Conservation (phyloP, 2,113 vertebrate genomes). For the Platichthys flesus region DNA sequence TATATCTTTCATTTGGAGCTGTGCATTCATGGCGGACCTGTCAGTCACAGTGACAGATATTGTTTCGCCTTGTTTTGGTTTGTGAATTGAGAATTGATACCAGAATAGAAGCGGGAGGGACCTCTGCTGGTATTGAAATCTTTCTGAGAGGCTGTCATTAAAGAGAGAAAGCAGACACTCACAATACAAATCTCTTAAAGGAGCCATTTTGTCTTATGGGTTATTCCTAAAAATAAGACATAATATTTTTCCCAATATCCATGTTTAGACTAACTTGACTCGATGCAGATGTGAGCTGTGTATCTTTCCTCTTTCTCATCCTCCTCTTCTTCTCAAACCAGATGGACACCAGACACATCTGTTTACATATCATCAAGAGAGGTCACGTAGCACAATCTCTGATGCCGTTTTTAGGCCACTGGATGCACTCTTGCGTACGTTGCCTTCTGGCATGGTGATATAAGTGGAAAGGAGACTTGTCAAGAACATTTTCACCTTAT, state of each 20-base stretch:
- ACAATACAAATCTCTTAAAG: conserved; percentile 16
- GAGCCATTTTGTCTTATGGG: not conserved
- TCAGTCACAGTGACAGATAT: conserved; percentile 75
- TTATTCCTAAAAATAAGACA: conserved; percentile 1
- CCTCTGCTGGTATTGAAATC: conserved; percentile 48
- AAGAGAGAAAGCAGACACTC: conserved; percentile 19
- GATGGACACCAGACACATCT: conserved; percentile 65
- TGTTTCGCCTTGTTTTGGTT: conserved; percentile 64
- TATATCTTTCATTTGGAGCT: conserved; percentile 66
- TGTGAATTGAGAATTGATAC: conserved; percentile 63
- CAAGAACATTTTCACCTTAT: not conserved
- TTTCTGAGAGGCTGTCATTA: conserved; percentile 67
- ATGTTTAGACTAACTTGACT: not conserved
- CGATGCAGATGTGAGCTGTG: not conserved
- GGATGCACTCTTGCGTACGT: conserved; percentile 45
- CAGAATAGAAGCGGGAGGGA: conserved; percentile 64
- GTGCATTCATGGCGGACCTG: conserved; percentile 56
- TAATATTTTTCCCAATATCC: not conserved
- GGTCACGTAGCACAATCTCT: conserved; percentile 50
- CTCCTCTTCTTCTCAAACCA: conserved; percentile 9
- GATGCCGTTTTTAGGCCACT: conserved; percentile 61
- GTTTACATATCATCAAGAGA: conserved; percentile 64
- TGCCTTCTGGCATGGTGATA: conserved; percentile 31
- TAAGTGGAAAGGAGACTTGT: conserved; percentile 29
- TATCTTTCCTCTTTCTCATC: not conserved